Percentiles rank a stretch among this genome's conserved stretches.
Conservation (phyloP, 2,888 invertebrate genomes). For the Strigamia maritima region DNA sequence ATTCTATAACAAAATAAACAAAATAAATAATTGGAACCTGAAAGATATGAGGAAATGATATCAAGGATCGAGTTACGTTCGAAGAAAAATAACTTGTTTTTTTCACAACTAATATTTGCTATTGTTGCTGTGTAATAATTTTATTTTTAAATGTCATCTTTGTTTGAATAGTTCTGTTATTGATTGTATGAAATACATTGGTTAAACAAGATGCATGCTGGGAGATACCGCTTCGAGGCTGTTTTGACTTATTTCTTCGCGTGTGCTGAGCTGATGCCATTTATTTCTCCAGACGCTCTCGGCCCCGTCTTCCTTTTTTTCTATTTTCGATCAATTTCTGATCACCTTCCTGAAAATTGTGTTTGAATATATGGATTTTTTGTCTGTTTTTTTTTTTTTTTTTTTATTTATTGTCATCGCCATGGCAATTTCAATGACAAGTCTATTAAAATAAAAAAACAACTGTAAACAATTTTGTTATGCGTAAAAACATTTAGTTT, state of each 20-base stretch:
- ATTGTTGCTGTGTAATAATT: not conserved
- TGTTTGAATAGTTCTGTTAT: not conserved
- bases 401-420: not conserved
- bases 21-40: not conserved
- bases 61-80: not conserved
- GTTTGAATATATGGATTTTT: slow-evolving; percentile 13
- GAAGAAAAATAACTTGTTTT: not conserved
- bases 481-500: too few relatives aligned
- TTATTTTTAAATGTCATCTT: not conserved
- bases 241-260: slow-evolving; percentile 21
- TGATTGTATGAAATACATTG: slow-evolving; percentile 15
- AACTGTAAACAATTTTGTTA: not conserved
- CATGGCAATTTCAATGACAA: not conserved
- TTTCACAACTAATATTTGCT: not conserved
- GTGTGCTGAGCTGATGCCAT: slow-evolving; percentile 16
- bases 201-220: slow-evolving; percentile 22
- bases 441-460: slow-evolving; percentile 6
- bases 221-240: slow-evolving; percentile 9
- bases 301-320: not conserved
- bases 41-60: not conserved
- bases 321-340: slow-evolving; percentile 31
- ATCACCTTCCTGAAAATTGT: slow-evolving; percentile 15
- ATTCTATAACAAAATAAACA: not conserved
- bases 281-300: not conserved
- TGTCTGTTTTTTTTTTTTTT: not conserved